phyloP scores from a whole-genome alignment of 2,113 vertebrate genomes.

The Amblyornis subalaris region DNA sequence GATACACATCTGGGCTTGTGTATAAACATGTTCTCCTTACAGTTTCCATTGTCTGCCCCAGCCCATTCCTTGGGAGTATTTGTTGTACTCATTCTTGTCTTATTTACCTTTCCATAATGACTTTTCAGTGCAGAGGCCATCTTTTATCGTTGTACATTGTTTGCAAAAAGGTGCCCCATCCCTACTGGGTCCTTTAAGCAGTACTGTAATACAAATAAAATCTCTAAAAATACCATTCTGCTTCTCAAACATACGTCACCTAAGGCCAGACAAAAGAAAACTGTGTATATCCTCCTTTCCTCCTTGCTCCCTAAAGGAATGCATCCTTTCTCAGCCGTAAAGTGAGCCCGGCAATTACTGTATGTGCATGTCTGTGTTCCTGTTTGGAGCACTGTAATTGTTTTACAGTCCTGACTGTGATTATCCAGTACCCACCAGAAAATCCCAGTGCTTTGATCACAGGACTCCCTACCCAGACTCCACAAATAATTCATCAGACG shows the following conservation, averaged over 20 bases:
- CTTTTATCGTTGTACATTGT: slow-evolving; percentile 35
- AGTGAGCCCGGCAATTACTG: slow-evolving; percentile 53
- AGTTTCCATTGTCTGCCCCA: slow-evolving; percentile 10
- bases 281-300: slow-evolving; percentile 42
- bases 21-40: slow-evolving; percentile 26
- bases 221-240: slow-evolving; percentile 41
- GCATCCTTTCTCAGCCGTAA: slow-evolving; percentile 54
- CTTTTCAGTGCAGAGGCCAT: slow-evolving; percentile 44
- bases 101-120: slow-evolving; percentile 60
- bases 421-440: slow-evolving; percentile 60
- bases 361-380: slow-evolving; percentile 53
- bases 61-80: slow-evolving; percentile 33
- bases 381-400: slow-evolving; percentile 56
- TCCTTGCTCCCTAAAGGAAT: neutral
- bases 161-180: slow-evolving; percentile 32
- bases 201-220: slow-evolving; percentile 22
- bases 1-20: slow-evolving; percentile 48
- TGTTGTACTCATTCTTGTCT: slow-evolving; percentile 39
- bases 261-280: slow-evolving; percentile 47
- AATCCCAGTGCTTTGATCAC: slow-evolving; percentile 58
- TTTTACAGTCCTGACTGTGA: slow-evolving; percentile 59
- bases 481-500: slow-evolving; percentile 26
- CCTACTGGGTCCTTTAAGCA: slow-evolving; percentile 8
- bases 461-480: slow-evolving; percentile 44
- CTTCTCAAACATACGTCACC: slow-evolving; percentile 36